Conservation (phyloP, 1,140 invertebrate genomes). For the Paracyclopina nana region DNA sequence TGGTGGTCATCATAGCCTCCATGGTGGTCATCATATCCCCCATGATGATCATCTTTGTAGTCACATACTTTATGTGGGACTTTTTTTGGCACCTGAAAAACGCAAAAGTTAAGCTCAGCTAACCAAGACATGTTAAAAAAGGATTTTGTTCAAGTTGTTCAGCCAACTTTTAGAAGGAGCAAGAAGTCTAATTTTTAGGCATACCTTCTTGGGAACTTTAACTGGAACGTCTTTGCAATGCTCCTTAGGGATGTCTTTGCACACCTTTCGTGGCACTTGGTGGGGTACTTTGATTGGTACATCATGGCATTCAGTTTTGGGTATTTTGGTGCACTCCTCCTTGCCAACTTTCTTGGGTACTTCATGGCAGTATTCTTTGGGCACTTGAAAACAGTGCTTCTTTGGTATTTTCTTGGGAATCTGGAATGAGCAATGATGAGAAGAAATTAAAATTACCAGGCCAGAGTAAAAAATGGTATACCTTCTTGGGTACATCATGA, state of each 20-base stretch:
- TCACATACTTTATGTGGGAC: no score
- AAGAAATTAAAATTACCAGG: background rate
- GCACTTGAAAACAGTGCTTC: background rate
- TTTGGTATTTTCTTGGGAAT: background rate
- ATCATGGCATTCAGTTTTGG: slow-evolving; percentile 15
- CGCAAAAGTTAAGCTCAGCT: no score
- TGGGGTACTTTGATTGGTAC: slow-evolving; percentile 14
- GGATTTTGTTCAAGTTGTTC: no score
- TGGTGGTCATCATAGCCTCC: no score
- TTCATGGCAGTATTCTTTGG: background rate
- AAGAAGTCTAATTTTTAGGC: no score
- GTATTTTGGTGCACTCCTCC: slow-evolving; percentile 13
- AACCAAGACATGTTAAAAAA: no score
- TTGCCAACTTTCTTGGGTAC: slow-evolving; percentile 1
- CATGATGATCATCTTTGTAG: no score
- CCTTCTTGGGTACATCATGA: background rate
- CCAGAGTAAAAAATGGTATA: background rate
- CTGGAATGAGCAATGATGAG: background rate
- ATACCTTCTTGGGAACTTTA: no score
- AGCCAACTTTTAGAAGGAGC: no score
- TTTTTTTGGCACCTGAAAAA: no score
- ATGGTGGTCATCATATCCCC: no score
- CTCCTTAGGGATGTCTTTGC: slow-evolving; percentile 16
- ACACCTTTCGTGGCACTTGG: background rate
- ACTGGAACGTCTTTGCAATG: slow-evolving; percentile 9